These are phyloP conservation scores for Seira musarum DNA, from an alignment of 2,888 invertebrate species.

Conservation along the genomic window DNA sequence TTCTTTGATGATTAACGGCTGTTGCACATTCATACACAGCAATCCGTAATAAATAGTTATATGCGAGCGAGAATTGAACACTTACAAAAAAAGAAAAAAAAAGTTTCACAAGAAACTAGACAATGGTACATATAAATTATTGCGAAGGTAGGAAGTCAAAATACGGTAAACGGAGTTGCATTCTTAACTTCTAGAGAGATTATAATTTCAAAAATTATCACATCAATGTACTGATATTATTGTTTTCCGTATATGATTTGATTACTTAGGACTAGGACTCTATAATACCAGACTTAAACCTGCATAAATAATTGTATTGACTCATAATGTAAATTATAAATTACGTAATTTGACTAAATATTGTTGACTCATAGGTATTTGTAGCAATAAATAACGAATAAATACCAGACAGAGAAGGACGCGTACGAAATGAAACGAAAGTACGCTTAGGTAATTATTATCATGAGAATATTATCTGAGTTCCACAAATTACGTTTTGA, in stretches of 20 bases:
- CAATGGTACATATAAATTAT: neutral
- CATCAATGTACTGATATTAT: slow-evolving; percentile 46
- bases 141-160: slow-evolving; percentile 32
- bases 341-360: slow-evolving; percentile 1
- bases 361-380: neutral
- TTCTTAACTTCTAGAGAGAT: neutral
- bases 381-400: neutral
- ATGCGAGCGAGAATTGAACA: slow-evolving; percentile 4
- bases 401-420: slow-evolving; percentile 11
- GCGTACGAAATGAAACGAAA: slow-evolving; percentile 17
- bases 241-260: slow-evolving; percentile 21
- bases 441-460: slow-evolving; percentile 43
- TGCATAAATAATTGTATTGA: neutral
- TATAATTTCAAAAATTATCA: slow-evolving; percentile 51
- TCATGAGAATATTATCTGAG: slow-evolving; percentile 53
- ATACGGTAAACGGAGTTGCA: slow-evolving; percentile 17
- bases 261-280: slow-evolving; percentile 1
- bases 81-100: slow-evolving; percentile 8
- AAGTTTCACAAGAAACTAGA: slow-evolving; percentile 18
- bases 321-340: neutral
- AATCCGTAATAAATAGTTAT: no score
- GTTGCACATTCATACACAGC: neutral
- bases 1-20: slow-evolving; percentile 3
- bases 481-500: slow-evolving; percentile 37
- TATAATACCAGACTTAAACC: slow-evolving; percentile 1